These are phyloP conservation scores for Folsomia candida DNA, from an alignment of 2,888 invertebrate species.

Conservation along the genomic window DNA sequence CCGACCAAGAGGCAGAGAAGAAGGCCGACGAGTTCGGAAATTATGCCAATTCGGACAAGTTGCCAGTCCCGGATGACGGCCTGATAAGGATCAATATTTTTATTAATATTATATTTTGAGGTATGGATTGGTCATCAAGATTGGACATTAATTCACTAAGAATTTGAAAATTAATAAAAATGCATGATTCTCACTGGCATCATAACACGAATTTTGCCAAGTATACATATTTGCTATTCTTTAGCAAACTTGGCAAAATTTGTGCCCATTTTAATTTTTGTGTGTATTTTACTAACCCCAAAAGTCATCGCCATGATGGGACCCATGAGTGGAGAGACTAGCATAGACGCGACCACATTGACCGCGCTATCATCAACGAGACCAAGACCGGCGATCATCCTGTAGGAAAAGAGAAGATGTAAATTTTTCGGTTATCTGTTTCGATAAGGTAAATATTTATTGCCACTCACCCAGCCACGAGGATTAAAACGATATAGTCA, in stretches of 20 bases:
- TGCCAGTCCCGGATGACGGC: constrained; percentile 66
- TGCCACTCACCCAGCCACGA: constrained; percentile 68
- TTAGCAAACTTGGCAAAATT: background rate
- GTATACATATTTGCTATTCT: too few relatives aligned
- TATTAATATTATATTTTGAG: too few relatives aligned
- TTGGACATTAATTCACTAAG: too few relatives aligned
- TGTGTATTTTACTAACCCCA: constrained; percentile 56
- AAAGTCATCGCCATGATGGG: constrained; percentile 75
- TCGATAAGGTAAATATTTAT: constrained; percentile 18
- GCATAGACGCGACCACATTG: constrained; percentile 73
- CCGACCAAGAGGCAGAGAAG: constrained; percentile 66
- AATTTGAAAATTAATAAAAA: constrained; percentile 13
- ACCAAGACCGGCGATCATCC: constrained; percentile 72
- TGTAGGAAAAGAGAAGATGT: constrained; percentile 53
- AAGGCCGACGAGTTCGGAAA: constrained; percentile 67
- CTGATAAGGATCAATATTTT: too few relatives aligned
- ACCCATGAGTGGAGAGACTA: constrained; percentile 73
- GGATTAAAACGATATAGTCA: constrained; percentile 69
- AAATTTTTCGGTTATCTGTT: background rate
- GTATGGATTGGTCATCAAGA: too few relatives aligned
- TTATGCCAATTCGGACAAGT: constrained; percentile 65
- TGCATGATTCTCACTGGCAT: too few relatives aligned
- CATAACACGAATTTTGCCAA: too few relatives aligned
- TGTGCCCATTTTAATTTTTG: constrained; percentile 19
- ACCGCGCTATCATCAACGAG: constrained; percentile 72